Evolutionary conservation across 1,140 invertebrate species (phyloP).

Genomic region (Coenobita brevimanus): DNA sequence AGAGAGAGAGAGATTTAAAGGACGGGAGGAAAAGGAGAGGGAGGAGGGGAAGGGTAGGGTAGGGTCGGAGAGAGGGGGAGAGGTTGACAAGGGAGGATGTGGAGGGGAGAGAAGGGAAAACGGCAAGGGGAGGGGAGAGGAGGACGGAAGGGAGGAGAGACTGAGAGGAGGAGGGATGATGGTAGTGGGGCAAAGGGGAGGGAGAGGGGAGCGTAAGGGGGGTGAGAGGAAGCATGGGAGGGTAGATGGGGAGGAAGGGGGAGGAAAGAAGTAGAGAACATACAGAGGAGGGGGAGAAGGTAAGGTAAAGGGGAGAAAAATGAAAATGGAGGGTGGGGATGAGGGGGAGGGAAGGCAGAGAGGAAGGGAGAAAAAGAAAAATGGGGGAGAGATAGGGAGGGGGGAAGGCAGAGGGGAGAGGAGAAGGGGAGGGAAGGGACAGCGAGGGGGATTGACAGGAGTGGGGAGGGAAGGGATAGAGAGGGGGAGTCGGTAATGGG

Average conservation of each 20-base stretch:
- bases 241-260: neutral
- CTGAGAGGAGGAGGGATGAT: neutral
- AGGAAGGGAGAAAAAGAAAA: neutral
- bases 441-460: conserved; percentile 3
- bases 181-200: neutral
- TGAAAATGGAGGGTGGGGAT: no score
- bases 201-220: neutral
- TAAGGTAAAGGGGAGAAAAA: no score
- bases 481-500: no score
- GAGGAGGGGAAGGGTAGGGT: neutral
- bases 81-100: no score
- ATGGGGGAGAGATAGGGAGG: no score
- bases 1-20: conserved; percentile 15
- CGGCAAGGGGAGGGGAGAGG: no score
- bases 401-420: no score
- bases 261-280: no score
- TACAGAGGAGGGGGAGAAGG: neutral
- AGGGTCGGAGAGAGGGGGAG: no score
- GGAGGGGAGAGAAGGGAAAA: neutral
- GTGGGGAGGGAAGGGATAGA: no score
- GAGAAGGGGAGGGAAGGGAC: neutral
- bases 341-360: no score
- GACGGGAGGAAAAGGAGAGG: no score
- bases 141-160: neutral
- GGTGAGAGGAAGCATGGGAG: neutral